Percentiles rank a stretch among this genome's conserved stretches.
These are phyloP conservation scores for Ariopsis seemanni DNA, from an alignment of 2,113 vertebrate species.

Conservation along the genomic window DNA sequence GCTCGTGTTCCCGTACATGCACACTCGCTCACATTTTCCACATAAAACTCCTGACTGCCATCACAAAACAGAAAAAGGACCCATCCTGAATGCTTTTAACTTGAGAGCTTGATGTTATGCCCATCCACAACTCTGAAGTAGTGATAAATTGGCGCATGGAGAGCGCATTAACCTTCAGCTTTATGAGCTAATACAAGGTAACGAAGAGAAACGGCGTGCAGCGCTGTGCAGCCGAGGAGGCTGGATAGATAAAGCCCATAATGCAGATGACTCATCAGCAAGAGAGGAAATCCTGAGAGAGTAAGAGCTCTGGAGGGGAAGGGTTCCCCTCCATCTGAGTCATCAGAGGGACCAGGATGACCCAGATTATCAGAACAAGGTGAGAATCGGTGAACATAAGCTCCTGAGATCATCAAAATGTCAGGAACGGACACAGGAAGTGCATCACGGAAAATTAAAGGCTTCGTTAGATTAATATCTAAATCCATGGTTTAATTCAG, in stretches of 20 bases:
- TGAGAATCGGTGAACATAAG: not conserved
- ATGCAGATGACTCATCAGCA: conserved; percentile 35
- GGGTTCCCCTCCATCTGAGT: conserved; percentile 17
- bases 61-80: not conserved
- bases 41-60: conserved; percentile 15
- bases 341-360: conserved; percentile 14
- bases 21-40: conserved; percentile 27
- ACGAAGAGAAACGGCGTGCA: conserved; percentile 32
- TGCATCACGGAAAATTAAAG: not conserved
- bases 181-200: conserved; percentile 39
- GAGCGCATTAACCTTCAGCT: conserved; percentile 18
- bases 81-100: not conserved
- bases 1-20: not conserved
- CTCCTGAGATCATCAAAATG: not conserved
- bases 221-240: conserved; percentile 13
- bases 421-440: not conserved
- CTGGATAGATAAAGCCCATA: conserved; percentile 22
- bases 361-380: conserved; percentile 24
- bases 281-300: conserved; percentile 43
- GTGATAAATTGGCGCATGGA: conserved; percentile 15
- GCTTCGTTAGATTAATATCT: not conserved
- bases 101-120: conserved; percentile 2
- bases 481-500: not conserved
- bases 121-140: not conserved
- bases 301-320: conserved; percentile 26